Percentiles rank a stretch among this genome's conserved stretches.
phyloP scores from a whole-genome alignment of 2,888 invertebrate species.

The Macrosiphum euphorbiae region DNA sequence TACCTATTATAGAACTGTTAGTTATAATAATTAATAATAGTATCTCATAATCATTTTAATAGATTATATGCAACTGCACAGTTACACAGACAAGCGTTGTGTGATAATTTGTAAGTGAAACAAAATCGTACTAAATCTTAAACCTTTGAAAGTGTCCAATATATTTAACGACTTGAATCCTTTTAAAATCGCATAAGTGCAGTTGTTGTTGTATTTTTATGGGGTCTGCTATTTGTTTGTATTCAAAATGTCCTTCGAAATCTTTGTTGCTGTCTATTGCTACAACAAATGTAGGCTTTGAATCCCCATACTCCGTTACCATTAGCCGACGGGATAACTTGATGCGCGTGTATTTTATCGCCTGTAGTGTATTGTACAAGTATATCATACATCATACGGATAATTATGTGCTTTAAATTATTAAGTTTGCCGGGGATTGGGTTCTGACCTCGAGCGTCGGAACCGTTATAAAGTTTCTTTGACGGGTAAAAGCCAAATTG shows the following conservation, averaged over 20 bases:
- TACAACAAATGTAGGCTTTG: constrained; percentile 13
- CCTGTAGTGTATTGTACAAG: not conserved
- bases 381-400: constrained; percentile 41
- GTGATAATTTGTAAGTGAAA: not conserved
- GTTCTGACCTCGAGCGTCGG: constrained; percentile 61
- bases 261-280: not conserved
- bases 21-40: not conserved
- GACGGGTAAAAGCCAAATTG: constrained; percentile 64
- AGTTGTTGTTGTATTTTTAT: not conserved
- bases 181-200: not conserved
- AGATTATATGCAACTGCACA: not conserved
- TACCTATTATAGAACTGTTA: not conserved
- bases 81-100: not conserved
- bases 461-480: constrained; percentile 62
- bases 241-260: not conserved
- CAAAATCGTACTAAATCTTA: not conserved
- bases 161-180: not conserved
- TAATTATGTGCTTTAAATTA: constrained; percentile 63
- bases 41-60: not conserved
- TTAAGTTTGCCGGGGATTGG: constrained; percentile 57
- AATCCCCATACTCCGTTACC: not conserved
- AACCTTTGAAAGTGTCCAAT: not conserved
- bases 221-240: not conserved
- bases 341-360: constrained; percentile 19
- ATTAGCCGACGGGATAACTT: constrained; percentile 6